phyloP scores from a whole-genome alignment of 2,888 invertebrate species.

The Drosophila kanekoi region DNA sequence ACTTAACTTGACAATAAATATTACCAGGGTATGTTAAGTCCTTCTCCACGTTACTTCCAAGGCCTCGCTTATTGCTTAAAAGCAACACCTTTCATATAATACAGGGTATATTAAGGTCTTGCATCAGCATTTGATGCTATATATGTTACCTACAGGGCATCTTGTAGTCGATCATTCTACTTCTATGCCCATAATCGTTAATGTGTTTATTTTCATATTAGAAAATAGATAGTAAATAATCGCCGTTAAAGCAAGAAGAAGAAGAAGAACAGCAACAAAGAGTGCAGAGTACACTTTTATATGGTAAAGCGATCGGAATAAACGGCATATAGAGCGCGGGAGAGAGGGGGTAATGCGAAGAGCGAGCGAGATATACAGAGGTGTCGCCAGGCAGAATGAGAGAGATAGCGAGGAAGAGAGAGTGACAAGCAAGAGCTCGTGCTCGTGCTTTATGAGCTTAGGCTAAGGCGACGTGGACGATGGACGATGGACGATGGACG shows the following conservation, averaged over 20 bases:
- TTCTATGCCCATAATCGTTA: constrained; percentile 41
- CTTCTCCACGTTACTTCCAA: no score
- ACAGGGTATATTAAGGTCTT: not conserved
- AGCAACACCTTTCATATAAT: no score
- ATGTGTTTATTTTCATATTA: constrained; percentile 63
- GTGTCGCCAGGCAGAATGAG: not conserved
- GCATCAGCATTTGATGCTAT: no score
- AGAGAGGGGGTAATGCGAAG: not conserved
- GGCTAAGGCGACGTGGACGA: constrained; percentile 28
- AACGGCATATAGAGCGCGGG: not conserved
- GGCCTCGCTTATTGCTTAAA: no score
- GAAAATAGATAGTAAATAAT: constrained; percentile 68
- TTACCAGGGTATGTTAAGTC: not conserved
- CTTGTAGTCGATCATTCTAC: not conserved
- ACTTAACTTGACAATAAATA: not conserved
- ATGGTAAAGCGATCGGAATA: constrained; percentile 17
- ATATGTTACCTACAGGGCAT: not conserved
- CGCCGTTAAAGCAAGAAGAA: constrained; percentile 12
- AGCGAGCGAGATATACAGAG: not conserved
- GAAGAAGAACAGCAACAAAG: constrained; percentile 9
- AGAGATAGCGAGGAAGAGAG: constrained; percentile 1
- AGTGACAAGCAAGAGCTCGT: constrained; percentile 23
- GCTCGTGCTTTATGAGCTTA: constrained; percentile 30
- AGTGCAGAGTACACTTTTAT: constrained; percentile 70
- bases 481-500: constrained; percentile 26